phyloP scores from a whole-genome alignment of 1,140 invertebrate species.

The Orussus abietinus region DNA sequence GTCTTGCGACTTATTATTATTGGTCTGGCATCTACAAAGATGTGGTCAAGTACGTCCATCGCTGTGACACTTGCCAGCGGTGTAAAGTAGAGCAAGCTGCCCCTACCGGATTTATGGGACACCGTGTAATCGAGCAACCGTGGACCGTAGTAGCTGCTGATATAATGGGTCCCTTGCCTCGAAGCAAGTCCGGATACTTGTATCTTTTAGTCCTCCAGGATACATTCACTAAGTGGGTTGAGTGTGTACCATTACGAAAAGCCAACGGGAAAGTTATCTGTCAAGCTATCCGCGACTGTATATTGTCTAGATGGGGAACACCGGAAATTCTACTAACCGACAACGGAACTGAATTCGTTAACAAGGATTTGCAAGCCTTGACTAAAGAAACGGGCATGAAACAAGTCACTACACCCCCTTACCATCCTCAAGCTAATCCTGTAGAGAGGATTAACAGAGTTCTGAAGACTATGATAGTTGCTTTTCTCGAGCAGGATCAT shows the following conservation, averaged over 20 bases:
- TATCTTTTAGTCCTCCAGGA: slow-evolving; percentile 37
- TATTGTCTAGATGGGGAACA: slow-evolving; percentile 10
- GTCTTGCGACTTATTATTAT: slow-evolving; percentile 7
- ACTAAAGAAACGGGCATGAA: neutral
- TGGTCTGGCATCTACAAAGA: slow-evolving; percentile 13
- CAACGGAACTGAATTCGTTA: slow-evolving; percentile 15
- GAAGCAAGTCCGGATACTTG: slow-evolving; percentile 25
- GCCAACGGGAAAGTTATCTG: slow-evolving; percentile 8
- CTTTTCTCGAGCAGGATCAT: slow-evolving; percentile 15
- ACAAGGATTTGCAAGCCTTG: neutral
- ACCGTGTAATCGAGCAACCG: slow-evolving; percentile 17
- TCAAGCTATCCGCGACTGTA: neutral
- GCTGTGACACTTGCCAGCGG: slow-evolving; percentile 24
- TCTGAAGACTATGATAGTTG: slow-evolving; percentile 15
- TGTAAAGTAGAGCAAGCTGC: slow-evolving; percentile 21
- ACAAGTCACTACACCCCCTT: slow-evolving; percentile 14
- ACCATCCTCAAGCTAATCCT: slow-evolving; percentile 20
- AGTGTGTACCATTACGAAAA: slow-evolving; percentile 5
- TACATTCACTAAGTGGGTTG: slow-evolving; percentile 33
- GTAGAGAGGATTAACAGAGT: slow-evolving; percentile 18
- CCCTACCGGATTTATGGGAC: slow-evolving; percentile 27
- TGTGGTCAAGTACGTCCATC: neutral
- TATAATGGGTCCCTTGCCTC: slow-evolving; percentile 34
- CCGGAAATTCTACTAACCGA: slow-evolving; percentile 10
- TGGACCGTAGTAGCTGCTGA: slow-evolving; percentile 27